phyloP scores from a whole-genome alignment of 2,797 vertebrate genomes.

The Parauchenoglanis punctatus region DNA sequence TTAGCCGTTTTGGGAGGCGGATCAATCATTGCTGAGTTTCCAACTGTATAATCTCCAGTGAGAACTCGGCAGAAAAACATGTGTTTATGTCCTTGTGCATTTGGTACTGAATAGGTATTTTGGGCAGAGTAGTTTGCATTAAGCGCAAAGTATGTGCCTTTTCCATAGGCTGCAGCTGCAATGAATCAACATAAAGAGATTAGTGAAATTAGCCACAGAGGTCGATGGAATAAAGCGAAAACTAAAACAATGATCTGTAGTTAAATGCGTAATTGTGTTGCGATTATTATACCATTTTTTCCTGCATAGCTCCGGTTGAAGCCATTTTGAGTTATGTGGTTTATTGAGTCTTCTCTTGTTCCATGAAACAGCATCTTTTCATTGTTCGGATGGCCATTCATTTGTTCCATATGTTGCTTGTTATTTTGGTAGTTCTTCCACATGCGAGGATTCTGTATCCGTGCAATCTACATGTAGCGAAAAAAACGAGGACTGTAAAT shows the following conservation, averaged over 20 bases:
- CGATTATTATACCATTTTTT: conserved; percentile 82
- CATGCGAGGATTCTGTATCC: conserved; percentile 84
- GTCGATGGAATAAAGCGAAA: background rate
- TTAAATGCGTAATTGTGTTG: background rate
- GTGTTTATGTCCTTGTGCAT: conserved; percentile 66
- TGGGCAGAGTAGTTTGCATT: conserved; percentile 76
- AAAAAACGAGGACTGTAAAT: too few species aligned
- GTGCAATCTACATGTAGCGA: conserved; percentile 77
- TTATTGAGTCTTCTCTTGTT: conserved; percentile 68
- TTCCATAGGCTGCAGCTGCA: conserved; percentile 77
- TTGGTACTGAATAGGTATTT: conserved; percentile 75
- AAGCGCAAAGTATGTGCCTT: conserved; percentile 88
- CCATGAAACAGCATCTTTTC: conserved; percentile 87
- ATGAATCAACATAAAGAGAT: conserved; percentile 36
- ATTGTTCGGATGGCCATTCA: conserved; percentile 76
- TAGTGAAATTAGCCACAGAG: background rate
- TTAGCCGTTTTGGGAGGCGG: conserved; percentile 73
- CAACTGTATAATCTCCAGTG: conserved; percentile 74
- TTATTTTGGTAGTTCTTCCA: conserved; percentile 82
- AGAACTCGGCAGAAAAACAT: conserved; percentile 88
- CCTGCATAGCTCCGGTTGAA: conserved; percentile 91
- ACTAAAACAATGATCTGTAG: background rate
- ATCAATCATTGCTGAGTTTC: conserved; percentile 55
- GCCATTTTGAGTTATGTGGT: conserved; percentile 75
- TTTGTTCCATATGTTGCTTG: conserved; percentile 76